Evolutionary conservation across 2,888 invertebrate species (phyloP), one percentile per base, ranked within the genome.

Genomic region (Chelonus formosanus): DNA sequence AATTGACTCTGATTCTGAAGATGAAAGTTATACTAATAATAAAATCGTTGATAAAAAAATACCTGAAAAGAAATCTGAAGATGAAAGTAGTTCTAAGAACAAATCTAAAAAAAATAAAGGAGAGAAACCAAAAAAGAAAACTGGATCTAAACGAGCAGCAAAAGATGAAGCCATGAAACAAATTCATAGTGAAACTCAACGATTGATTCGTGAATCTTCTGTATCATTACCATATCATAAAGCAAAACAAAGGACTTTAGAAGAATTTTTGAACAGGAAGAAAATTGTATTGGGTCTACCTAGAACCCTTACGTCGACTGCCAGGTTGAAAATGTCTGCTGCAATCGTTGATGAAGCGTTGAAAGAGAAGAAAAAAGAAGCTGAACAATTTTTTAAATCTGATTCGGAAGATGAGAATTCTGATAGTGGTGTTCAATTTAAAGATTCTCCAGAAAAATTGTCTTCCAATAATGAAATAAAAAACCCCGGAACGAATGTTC

Each of bases 201-300:
- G 95, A 63, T 87, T 94, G 85, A 80, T 93, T 6, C 86, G 96
- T 72, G 93, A 95, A 80, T 89, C 90, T 20, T 85, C 89, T 67
- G 87, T 95, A 6, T 89, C 90, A 48, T 85, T 97, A 45, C 96
- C 96, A 0, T 96, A 96, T 81, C 96, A 96, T 80, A 89, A 90
- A 77, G 95, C 96, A 2, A 93, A 92, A 77, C 90, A 92, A 47
- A 87, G 91, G 63, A 90, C 91, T 0, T 84, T 96, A 0, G 89
- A 92, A 79, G 96, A 95, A 76, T 95, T 96, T 76, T 87, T 94
- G 73, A 85, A 85, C 52, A 84, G 87, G 69, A 84, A 85, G 57
- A 84, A 86, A 64, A 67, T 78, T 10, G 75, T 78, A 2, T 67
- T 76, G 8, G 53, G 59, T 10, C 70, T 80, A 5, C 77, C 80